phyloP scores from a whole-genome alignment of 92 coral and sea anemone species.

The Metridium senile region DNA sequence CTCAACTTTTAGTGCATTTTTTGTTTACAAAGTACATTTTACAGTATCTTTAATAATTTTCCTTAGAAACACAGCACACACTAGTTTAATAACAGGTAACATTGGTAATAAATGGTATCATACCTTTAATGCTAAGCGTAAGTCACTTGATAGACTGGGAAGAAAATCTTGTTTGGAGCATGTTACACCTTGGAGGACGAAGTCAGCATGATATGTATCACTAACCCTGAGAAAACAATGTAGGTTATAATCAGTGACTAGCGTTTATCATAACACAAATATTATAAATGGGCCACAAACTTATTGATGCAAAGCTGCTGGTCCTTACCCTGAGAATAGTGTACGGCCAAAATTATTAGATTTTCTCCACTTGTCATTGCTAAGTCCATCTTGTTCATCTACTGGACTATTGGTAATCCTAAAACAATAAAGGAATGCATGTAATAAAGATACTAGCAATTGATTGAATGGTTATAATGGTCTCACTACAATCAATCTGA shows the following conservation, averaged over 20 bases:
- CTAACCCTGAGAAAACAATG: conserved; percentile 49
- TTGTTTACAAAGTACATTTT: no score
- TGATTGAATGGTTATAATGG: no score
- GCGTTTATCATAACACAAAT: not conserved
- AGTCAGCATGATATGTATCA: conserved; percentile 83
- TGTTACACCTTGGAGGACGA: conserved; percentile 93
- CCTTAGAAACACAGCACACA: no score
- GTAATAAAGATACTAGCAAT: not conserved
- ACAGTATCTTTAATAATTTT: no score
- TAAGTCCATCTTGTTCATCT: conserved; percentile 4
- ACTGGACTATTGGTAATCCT: conserved; percentile 8
- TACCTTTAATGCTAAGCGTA: conserved; percentile 83
- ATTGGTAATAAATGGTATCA: no score
- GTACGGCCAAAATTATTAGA: conserved; percentile 90
- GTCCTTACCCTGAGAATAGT: conserved; percentile 92
- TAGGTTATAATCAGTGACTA: not conserved
- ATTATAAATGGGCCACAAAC: no score
- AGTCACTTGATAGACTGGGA: conserved; percentile 60
- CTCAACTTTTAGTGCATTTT: no score
- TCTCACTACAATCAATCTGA: no score
- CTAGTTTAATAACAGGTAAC: no score
- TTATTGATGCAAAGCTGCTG: no score
- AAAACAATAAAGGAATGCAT: not conserved
- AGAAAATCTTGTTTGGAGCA: conserved; percentile 46
- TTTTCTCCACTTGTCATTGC: conserved; percentile 54